phyloP scores from a whole-genome alignment of 2,797 vertebrate species.

The Danio albolineatus region DNA sequence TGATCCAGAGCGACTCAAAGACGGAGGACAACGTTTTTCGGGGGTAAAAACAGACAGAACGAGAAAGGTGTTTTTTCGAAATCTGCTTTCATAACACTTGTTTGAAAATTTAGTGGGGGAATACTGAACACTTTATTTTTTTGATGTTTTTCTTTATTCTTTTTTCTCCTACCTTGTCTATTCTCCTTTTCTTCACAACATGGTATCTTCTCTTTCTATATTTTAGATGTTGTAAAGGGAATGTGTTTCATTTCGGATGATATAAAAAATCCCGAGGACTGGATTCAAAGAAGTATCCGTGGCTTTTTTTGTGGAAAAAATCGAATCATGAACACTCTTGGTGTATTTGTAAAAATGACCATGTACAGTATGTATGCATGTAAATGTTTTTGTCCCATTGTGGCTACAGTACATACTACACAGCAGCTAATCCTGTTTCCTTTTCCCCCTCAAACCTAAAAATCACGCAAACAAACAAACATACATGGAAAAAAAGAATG shows the following conservation, averaged over 20 bases:
- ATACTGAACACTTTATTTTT: constrained; percentile 86
- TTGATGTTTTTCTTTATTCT: constrained; percentile 75
- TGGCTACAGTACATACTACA: constrained; percentile 87
- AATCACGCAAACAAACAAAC: constrained; percentile 76
- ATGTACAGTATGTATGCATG: constrained; percentile 98
- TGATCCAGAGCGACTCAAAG: constrained; percentile 67
- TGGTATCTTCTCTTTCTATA: constrained; percentile 98
- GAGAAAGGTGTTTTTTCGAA: constrained; percentile 78
- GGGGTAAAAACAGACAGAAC: constrained; percentile 70
- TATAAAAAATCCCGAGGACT: constrained; percentile 79
- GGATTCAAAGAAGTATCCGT: constrained; percentile 85
- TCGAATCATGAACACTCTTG: constrained; percentile 94
- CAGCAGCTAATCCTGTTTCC: constrained; percentile 45
- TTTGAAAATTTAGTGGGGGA: constrained; percentile 78
- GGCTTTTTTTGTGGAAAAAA: constrained; percentile 90
- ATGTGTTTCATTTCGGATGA: constrained; percentile 87
- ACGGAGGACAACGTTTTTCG: constrained; percentile 72
- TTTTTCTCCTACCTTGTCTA: constrained; percentile 79
- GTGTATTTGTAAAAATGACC: constrained; percentile 98
- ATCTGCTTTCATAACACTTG: constrained; percentile 83
- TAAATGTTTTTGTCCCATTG: constrained; percentile 96
- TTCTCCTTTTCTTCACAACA: constrained; percentile 86
- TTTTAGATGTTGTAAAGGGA: constrained; percentile 98
- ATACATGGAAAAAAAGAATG: constrained; percentile 60
- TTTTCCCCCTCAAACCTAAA: constrained; percentile 64